Percentiles rank a stretch among this genome's conserved stretches.
Conservation (phyloP, 2,888 invertebrate species). For the Leucania comma region DNA sequence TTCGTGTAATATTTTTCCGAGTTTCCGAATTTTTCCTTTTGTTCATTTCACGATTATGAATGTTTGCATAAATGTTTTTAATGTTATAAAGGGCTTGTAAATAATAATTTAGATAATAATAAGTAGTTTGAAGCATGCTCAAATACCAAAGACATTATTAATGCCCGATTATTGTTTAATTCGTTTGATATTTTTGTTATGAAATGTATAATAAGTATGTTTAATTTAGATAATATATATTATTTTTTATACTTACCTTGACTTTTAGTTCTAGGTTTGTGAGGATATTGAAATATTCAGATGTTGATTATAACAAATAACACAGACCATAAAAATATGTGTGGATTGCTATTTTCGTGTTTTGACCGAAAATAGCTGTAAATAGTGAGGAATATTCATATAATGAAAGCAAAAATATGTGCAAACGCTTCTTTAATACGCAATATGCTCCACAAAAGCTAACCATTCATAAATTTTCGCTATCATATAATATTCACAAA, state of each 20-base stretch:
- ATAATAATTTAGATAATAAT: background rate
- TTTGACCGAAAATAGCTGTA: too few relatives aligned
- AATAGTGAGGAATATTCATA: background rate
- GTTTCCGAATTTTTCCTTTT: background rate
- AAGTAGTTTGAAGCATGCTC: constrained; percentile 15
- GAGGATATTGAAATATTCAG: too few relatives aligned
- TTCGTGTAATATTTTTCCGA: background rate
- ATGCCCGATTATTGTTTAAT: background rate
- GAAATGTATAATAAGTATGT: constrained; percentile 7
- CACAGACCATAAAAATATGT: too few relatives aligned
- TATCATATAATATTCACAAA: constrained; percentile 85
- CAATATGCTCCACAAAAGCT: constrained; percentile 90
- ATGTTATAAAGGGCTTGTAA: constrained; percentile 1
- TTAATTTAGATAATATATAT: constrained; percentile 8
- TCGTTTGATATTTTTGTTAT: constrained; percentile 12
- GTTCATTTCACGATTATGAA: constrained; percentile 28
- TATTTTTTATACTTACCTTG: too few relatives aligned
- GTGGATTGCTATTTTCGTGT: too few relatives aligned
- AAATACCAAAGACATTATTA: constrained; percentile 48
- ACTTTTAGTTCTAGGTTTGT: too few relatives aligned
- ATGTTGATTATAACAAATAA: too few relatives aligned
- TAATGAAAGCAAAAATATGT: constrained; percentile 80
- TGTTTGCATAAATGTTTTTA: constrained; percentile 24
- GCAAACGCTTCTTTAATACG: constrained; percentile 88
- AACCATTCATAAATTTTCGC: constrained; percentile 86